Conservation (phyloP, 2,888 invertebrate genomes). For the Pteria penguin region DNA sequence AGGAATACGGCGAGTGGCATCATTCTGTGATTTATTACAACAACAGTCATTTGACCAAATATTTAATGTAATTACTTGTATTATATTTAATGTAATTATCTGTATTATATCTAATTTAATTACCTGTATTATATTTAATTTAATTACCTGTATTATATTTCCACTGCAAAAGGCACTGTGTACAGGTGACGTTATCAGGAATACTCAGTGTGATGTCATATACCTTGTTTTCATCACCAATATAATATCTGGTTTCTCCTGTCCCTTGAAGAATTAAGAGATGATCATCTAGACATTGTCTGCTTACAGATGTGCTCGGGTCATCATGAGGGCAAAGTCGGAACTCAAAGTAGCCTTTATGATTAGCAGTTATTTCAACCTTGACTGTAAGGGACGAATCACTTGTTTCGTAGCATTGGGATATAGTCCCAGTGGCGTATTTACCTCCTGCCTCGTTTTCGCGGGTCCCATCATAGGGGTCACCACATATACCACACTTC, state of each 20-base stretch:
- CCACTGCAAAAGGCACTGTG: slow-evolving; percentile 23
- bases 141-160: slow-evolving; percentile 16
- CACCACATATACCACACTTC: slow-evolving; percentile 17
- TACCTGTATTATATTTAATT: slow-evolving; percentile 2
- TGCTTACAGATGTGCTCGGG: background rate
- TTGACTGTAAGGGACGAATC: background rate
- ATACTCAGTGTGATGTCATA: background rate
- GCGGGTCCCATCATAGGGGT: background rate
- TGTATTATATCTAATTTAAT: background rate
- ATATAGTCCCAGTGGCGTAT: slow-evolving; percentile 19
- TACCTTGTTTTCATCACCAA: background rate
- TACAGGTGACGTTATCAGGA: background rate
- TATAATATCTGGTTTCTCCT: background rate
- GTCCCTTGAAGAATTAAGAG: background rate
- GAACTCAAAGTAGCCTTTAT: slow-evolving; percentile 16
- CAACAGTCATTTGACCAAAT: too few species aligned
- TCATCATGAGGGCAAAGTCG: slow-evolving; percentile 18
- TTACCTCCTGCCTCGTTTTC: slow-evolving; percentile 25
- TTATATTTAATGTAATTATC: too few species aligned
- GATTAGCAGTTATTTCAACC: slow-evolving; percentile 8
- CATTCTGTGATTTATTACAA: too few species aligned
- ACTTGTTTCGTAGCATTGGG: background rate
- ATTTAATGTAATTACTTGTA: too few species aligned
- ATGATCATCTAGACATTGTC: slow-evolving; percentile 5
- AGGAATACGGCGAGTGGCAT: too few species aligned